Evolutionary conservation across 1,140 invertebrate genomes (phyloP), one percentile per base, ranked within the genome.

Genomic region (Radopholus similis): DNA sequence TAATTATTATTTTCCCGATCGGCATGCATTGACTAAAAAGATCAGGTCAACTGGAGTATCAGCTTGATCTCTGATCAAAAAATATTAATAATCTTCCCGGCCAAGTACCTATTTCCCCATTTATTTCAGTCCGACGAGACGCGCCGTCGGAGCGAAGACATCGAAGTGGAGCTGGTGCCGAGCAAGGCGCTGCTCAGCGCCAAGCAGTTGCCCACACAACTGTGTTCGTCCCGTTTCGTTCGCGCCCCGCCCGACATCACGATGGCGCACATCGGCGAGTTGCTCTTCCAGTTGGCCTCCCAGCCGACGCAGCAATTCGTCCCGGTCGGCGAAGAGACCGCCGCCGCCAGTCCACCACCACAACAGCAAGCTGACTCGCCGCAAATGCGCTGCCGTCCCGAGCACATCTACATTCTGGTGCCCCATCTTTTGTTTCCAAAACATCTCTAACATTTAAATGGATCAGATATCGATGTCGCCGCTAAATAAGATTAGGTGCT

Each of bases 161-260:
- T 70, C 51, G 68, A 70, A 8, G 68, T 70, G 18, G 68, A 70
- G 38, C 51, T 70, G 34, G 68, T 51, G 13, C 68, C 68, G 30
- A 56, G 54, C 32, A 73, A 70, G 40, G 13, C 54, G 30, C 58
- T 70, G n/a, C 26, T 70, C 28, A 63, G 38, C 6, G 23, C 21
- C 15, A 23, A 18, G 4, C n/a, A 9, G 5, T 30, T 35, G 4
- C 54, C 49, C 18, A 21, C 40, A 35, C 28, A 37, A 18, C 18
- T 70, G 66, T 23, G 23, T 13, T 57, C 18, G 11, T 58, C 68
- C 42, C 68, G 47, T n/a, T 70, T 58, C 44, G 42, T 70, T 34
- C 35, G 56, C 35, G 64, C 55, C 9, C 53, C 68, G 11, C 30
- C 68, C 28, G 68, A 70, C 13, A 66, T 64, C 6, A 70, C 68